Base-by-base conservation (phyloP, 2,113 vertebrate species). In the Malurus melanocephalus region DNA sequence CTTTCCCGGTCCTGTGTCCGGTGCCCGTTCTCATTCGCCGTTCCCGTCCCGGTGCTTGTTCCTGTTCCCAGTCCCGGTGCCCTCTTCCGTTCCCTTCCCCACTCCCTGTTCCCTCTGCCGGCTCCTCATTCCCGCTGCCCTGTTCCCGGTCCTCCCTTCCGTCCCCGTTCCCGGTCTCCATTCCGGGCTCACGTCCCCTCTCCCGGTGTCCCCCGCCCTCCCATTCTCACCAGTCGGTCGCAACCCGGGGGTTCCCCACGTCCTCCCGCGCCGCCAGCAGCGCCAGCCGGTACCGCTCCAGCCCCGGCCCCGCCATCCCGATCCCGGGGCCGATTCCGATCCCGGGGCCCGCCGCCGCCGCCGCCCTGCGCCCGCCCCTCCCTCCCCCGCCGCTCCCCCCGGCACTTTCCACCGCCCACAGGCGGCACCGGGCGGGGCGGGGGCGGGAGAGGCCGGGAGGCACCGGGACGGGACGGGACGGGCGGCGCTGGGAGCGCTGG, bases 221-320 rank as follows among this genome's bases (percentile, higher is more conserved):
- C 40, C 48, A 3, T 40, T 38, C 81, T 97, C 98, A 98, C 98
- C 98, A 98, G 96, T 97, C 97, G 81, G 97, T 97, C 72, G 97
- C 98, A 35, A 97, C 97, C 9, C 97, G 96, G 20, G 96, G 96
- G 95, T 98, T 98, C 51, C 97, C 93, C 92, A 98, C 97, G 96
- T 98, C 98, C 93, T 98, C 98, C 91, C 97, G 97, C 65, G 98
- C 98, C 46, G 98, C 98, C 88, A 98, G 95, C 94, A 98, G 96
- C 62, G 98, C 98, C 94, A 98, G 92, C 94, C 96, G 96, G 97
- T 98, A 98, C 94, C 97, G 97, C 94, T 98, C 98, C 95, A 98
- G 96, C 96, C 98, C 97, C 85, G 97, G 95, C 87, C 95, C 88
- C 82, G 69, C 91, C 96, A 94, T 97, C 93, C 51, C 32, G 46